Conservation (phyloP, 2,888 invertebrate genomes). For the Hypomecis atomaria region DNA sequence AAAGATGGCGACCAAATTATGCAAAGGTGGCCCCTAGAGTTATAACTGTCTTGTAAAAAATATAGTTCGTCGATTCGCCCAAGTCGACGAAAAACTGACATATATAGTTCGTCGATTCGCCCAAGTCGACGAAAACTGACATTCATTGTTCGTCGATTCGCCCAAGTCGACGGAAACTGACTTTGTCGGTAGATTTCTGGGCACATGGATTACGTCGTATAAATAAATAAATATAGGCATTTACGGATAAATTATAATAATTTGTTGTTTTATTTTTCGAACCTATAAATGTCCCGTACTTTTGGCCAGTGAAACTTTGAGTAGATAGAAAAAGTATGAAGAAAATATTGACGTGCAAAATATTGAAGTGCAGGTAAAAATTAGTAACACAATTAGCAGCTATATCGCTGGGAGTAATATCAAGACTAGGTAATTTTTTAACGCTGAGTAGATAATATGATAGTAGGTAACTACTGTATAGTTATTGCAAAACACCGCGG, state of each 20-base stretch:
- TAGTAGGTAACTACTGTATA: too few relatives aligned
- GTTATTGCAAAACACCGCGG: too few relatives aligned
- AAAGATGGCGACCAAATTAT: too few relatives aligned
- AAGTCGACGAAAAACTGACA: neutral
- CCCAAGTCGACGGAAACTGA: neutral
- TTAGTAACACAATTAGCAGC: too few relatives aligned
- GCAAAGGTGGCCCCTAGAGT: neutral
- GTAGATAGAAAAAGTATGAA: too few relatives aligned
- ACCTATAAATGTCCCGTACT: too few relatives aligned
- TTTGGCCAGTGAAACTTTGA: too few relatives aligned
- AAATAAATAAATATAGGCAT: constrained; percentile 77
- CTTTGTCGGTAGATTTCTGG: constrained; percentile 38
- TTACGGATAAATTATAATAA: constrained; percentile 68
- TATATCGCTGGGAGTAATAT: too few relatives aligned
- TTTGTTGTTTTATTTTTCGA: constrained; percentile 41
- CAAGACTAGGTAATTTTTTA: too few relatives aligned
- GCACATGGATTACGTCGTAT: constrained; percentile 65
- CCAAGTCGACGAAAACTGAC: constrained; percentile 1
- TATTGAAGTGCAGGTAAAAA: too few relatives aligned
- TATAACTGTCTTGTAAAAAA: constrained; percentile 3
- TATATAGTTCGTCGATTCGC: neutral
- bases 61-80: neutral
- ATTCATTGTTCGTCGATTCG: neutral
- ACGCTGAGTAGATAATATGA: too few relatives aligned
- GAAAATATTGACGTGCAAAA: too few relatives aligned